Base-by-base conservation (phyloP, 2,888 invertebrate species). In the Peribatodes rhomboidaria region DNA sequence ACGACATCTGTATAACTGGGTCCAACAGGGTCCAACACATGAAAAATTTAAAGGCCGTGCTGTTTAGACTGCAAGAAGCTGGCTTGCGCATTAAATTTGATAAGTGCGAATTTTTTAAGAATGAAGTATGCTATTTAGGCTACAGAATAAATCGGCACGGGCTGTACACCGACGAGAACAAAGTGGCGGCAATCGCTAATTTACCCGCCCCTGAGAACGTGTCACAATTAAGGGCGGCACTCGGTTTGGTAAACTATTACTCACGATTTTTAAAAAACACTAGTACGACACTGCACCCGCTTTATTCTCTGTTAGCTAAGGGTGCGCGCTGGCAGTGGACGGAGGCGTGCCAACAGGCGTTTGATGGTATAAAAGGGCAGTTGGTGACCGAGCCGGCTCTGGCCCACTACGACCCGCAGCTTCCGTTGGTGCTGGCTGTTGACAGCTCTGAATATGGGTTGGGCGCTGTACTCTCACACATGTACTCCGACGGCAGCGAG, bases 381-480 rank as follows among this genome's bases (percentile, higher is more conserved):
- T 59, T 72, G 35, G 14, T 46, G 22, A 20, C 47, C 35, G 62
- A 65, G 54, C 57, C 67, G 14, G 47, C 66, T 52, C 57, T 74
- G 10, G 60, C 67, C 22, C 70, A 73, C 37, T 66, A 65, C 13
- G 53, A 56, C 18, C 50, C 59, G 13, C 46, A 50, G 33, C 31
- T 71, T 11, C 22, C 63, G 44, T 46, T 74, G 53, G 68, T 76
- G 10, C 42, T 76, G 52, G 59, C 75, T 0, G 35, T 35, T 3
- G 35, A 35, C 11, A 35, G 35, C 10, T 35, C 35, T 11, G 35
- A 35, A 10, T 35, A 68, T 54, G 75, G 74, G n/a, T 46, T 77
- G 14, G 77, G 75, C 31, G 73, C 71, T 4, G 72, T 74, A 39
- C 54, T 74, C 7, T 27, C 71, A 27, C 74, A 73, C 39, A 49